A percentile compares a stretch with the other conserved stretches of the same genome.
These are phyloP conservation scores for Agonum fuliginosum DNA, from an alignment of 2,888 invertebrate species.

Conservation along the genomic window DNA sequence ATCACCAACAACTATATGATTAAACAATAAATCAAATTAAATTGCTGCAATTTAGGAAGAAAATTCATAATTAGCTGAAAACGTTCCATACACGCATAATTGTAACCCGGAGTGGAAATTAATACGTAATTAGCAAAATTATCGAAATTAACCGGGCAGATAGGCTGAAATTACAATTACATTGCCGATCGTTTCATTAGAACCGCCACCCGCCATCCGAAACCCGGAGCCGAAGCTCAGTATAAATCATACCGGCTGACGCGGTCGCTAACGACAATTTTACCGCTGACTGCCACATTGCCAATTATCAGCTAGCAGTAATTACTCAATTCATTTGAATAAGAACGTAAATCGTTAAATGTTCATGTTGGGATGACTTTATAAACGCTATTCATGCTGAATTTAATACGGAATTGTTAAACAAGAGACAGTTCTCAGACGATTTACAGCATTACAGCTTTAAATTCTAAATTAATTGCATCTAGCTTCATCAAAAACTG, in stretches of 20 bases:
- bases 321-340: conserved; percentile 33
- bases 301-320: conserved; percentile 37
- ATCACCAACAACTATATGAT: no score
- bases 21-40: neutral
- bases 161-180: conserved; percentile 35
- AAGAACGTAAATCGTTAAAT: conserved; percentile 28
- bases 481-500: no score
- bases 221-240: no score
- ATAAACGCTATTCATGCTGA: conserved; percentile 11
- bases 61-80: neutral
- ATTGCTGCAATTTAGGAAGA: neutral
- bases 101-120: conserved; percentile 1
- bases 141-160: conserved; percentile 44
- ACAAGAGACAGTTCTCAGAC: no score
- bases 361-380: conserved; percentile 7
- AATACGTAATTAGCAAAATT: conserved; percentile 46
- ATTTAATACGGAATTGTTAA: neutral
- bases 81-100: conserved; percentile 2
- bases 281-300: conserved; percentile 23
- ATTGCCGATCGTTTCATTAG: conserved; percentile 43
- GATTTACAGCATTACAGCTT: no score
- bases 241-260: conserved; percentile 67
- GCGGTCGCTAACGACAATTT: conserved; percentile 36
- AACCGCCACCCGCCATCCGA: neutral
- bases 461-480: no score